Evolutionary conservation across 2,888 invertebrate species (phyloP).

Genomic region (Ceraclea dissimilis): DNA sequence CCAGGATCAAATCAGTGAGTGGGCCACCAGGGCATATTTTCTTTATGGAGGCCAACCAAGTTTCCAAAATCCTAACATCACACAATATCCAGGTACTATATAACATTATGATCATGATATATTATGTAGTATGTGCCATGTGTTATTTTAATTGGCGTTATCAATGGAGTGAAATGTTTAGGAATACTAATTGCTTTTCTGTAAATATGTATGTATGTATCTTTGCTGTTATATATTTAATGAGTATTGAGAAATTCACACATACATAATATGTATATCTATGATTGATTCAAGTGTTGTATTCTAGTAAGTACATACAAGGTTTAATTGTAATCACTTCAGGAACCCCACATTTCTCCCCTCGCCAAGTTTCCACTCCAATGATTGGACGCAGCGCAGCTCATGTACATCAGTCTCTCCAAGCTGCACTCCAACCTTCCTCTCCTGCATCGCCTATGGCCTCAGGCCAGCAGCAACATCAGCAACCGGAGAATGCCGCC

Average conservation of each 20-base stretch:
- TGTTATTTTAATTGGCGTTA: too few species aligned
- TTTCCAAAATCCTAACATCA: conserved; percentile 1
- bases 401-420: conserved; percentile 24
- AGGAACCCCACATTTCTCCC: conserved; percentile 44
- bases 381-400: conserved; percentile 32
- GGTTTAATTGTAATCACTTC: too few species aligned
- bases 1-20: conserved; percentile 57
- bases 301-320: too few species aligned
- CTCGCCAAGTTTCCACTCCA: conserved; percentile 46
- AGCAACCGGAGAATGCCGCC: conserved; percentile 30
- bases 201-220: too few species aligned
- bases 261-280: too few species aligned
- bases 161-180: too few species aligned
- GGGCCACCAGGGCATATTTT: conserved; percentile 89
- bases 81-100: conserved; percentile 10
- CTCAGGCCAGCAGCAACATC: background rate
- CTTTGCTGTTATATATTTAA: too few species aligned
- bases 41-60: conserved; percentile 77
- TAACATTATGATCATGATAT: background rate
- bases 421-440: conserved; percentile 23
- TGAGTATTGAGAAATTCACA: too few species aligned
- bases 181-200: too few species aligned
- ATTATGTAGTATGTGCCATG: too few species aligned
- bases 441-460: conserved; percentile 1
- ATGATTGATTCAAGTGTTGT: too few species aligned